These are phyloP conservation scores for Corbicula japonica DNA, from an alignment of 2,888 invertebrate species.

Conservation along the genomic window DNA sequence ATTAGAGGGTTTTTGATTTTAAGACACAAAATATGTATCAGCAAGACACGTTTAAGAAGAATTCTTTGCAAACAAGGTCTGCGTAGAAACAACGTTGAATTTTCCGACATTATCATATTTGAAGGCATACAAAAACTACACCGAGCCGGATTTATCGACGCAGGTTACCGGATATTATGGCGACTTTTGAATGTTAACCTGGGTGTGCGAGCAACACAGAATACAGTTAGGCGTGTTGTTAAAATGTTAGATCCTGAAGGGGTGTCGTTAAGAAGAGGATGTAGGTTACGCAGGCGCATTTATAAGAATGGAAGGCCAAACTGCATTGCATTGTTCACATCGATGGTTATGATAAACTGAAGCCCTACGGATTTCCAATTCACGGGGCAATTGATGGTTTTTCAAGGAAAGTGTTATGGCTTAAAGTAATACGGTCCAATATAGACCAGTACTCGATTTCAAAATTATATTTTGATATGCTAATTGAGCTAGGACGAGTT, in stretches of 20 bases:
- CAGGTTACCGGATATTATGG: no score
- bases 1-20: no score
- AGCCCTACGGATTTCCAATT: slow-evolving; percentile 16
- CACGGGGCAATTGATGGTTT: slow-evolving; percentile 24
- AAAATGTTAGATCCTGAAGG: slow-evolving; percentile 5
- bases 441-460: slow-evolving; percentile 6
- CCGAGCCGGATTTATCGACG: no score
- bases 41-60: no score
- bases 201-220: not conserved
- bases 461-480: slow-evolving; percentile 4
- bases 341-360: slow-evolving; percentile 18
- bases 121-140: no score
- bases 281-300: slow-evolving; percentile 8
- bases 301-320: slow-evolving; percentile 20
- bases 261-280: slow-evolving; percentile 14
- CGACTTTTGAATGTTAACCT: slow-evolving; percentile 7
- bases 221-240: not conserved
- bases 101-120: no score
- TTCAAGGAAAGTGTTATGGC: slow-evolving; percentile 10
- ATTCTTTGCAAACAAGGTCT: no score
- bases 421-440: slow-evolving; percentile 11
- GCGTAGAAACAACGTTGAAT: no score
- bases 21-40: no score
- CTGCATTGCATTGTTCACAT: slow-evolving; percentile 7
- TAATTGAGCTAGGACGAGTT: slow-evolving; percentile 4